A percentile compares a stretch with the other conserved stretches of the same genome.
phyloP scores from a whole-genome alignment of 2,888 invertebrate species.

The Trissoscelio sp. region DNA sequence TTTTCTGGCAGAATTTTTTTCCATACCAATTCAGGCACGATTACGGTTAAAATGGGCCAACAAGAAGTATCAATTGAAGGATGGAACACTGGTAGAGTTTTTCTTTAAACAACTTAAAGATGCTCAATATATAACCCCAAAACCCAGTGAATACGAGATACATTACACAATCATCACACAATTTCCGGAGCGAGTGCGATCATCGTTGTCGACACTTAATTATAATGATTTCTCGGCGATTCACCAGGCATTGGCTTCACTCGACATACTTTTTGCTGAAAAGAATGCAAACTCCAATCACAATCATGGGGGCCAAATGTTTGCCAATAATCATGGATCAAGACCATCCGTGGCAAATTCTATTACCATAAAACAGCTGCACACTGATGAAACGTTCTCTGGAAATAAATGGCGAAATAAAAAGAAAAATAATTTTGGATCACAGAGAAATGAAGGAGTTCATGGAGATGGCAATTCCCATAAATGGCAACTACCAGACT shows the following conservation, averaged over 20 bases:
- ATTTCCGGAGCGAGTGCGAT: constrained; percentile 40
- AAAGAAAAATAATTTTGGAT: no score
- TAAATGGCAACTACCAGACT: no score
- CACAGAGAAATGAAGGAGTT: no score
- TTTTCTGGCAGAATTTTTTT: constrained; percentile 37
- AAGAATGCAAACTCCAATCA: background rate
- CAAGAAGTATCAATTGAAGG: constrained; percentile 16
- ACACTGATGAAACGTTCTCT: no score
- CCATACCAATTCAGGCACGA: constrained; percentile 36
- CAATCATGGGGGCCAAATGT: no score
- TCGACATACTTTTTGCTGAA: background rate
- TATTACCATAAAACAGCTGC: no score
- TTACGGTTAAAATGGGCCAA: constrained; percentile 33
- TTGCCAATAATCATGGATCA: no score
- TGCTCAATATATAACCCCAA: constrained; percentile 46
- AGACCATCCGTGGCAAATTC: no score
- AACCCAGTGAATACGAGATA: constrained; percentile 43
- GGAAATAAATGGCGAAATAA: no score
- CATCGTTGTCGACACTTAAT: no score
- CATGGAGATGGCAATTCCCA: no score
- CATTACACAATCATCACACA: constrained; percentile 61
- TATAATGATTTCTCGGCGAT: background rate
- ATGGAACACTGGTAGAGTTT: constrained; percentile 44
- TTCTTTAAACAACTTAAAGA: constrained; percentile 55
- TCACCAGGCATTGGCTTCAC: constrained; percentile 11